A percentile compares a stretch with the other conserved stretches of the same genome.
Conservation (phyloP, 1,140 invertebrate species). For the Ooceraea biroi region DNA sequence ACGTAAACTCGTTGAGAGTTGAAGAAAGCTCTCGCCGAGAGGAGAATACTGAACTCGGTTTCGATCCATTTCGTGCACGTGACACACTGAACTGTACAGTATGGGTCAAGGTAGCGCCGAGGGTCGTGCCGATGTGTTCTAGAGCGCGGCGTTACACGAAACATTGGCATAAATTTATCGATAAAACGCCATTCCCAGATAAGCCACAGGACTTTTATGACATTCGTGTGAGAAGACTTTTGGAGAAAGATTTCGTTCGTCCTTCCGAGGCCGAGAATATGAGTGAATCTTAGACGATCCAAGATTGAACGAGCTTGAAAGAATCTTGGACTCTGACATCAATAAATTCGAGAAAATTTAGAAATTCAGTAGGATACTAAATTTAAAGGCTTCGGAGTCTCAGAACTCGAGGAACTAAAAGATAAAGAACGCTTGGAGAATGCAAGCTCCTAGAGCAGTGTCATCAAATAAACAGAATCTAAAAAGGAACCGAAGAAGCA, state of each 20-base stretch:
- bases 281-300: not conserved
- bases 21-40: not conserved
- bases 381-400: not conserved
- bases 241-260: not conserved
- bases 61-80: constrained; percentile 57
- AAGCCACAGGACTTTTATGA: not conserved
- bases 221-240: not conserved
- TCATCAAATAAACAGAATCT: too few species aligned
- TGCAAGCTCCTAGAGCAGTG: too few species aligned
- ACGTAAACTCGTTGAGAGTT: not conserved
- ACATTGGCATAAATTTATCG: constrained; percentile 49
- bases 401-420: not conserved
- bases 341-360: not conserved
- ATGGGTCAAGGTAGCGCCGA: constrained; percentile 49
- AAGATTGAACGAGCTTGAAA: not conserved
- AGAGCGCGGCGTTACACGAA: constrained; percentile 30
- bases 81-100: constrained; percentile 46
- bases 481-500: too few species aligned
- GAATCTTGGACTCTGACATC: not conserved
- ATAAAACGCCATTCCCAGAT: constrained; percentile 34
- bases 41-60: constrained; percentile 54
- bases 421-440: too few species aligned
- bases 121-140: constrained; percentile 13
- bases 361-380: not conserved
- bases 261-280: too few species aligned